A percentile compares a stretch with the other conserved stretches of the same genome.
Evolutionary conservation across 2,888 invertebrate genomes (phyloP).

Genomic region (Limenitis camilla): DNA sequence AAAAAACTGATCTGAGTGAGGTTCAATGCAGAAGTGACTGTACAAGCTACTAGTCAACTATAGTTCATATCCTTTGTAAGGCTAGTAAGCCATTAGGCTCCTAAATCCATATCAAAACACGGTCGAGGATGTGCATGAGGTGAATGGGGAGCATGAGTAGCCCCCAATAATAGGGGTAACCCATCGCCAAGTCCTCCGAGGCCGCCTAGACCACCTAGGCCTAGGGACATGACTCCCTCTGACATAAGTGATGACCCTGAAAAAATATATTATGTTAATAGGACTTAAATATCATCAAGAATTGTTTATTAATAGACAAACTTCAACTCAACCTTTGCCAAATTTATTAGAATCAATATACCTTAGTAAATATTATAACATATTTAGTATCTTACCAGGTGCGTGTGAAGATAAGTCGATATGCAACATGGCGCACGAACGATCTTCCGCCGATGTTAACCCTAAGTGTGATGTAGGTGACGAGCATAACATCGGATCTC

Average conservation of each 20-base stretch:
- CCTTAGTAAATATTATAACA: neutral
- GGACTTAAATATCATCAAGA: no score
- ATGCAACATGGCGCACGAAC: constrained; percentile 41
- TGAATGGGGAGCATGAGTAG: constrained; percentile 63
- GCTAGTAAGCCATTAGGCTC: constrained; percentile 31
- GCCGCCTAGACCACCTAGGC: constrained; percentile 31
- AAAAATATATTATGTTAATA: neutral
- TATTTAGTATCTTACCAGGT: constrained; percentile 19
- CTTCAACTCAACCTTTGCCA: neutral
- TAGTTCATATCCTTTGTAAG: no score
- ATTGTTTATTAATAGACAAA: no score
- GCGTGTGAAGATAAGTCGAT: constrained; percentile 42
- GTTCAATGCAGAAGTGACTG: no score
- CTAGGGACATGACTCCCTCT: constrained; percentile 29
- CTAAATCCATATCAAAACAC: constrained; percentile 67
- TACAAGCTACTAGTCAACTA: no score
- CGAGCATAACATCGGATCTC: constrained; percentile 69
- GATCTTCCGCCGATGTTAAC: constrained; percentile 39
- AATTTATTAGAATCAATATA: neutral
- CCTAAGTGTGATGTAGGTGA: constrained; percentile 60
- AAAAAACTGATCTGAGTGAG: no score
- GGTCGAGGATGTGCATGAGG: constrained; percentile 56
- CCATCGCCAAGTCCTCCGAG: constrained; percentile 35
- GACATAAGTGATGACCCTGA: constrained; percentile 43
- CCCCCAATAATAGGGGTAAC: constrained; percentile 53